Conservation (phyloP, 2,797 vertebrate species). For the Clamator glandarius region DNA sequence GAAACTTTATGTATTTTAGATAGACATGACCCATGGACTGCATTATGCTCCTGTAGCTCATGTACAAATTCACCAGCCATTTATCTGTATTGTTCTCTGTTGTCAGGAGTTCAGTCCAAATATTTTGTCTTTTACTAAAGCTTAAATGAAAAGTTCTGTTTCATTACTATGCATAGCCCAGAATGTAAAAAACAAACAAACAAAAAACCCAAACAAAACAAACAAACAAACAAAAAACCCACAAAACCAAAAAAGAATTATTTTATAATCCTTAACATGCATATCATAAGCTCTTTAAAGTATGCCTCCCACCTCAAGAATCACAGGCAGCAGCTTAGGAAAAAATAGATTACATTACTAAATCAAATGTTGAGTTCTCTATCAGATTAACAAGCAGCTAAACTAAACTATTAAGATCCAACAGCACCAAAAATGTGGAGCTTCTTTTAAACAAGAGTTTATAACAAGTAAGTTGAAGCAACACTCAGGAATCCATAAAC, state of each 20-base stretch:
- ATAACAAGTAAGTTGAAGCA: not conserved
- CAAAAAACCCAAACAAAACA: too few species aligned
- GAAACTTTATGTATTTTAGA: not conserved
- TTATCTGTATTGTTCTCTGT: not conserved
- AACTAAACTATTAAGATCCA: not conserved
- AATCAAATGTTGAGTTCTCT: not conserved
- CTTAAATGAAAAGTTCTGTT: not conserved
- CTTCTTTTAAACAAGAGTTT: not conserved
- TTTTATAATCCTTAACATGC: not conserved
- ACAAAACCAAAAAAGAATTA: too few species aligned
- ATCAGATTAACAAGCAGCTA: not conserved
- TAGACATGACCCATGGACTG: not conserved
- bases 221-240: too few species aligned
- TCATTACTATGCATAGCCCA: not conserved
- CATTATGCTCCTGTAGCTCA: not conserved
- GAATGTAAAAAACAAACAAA: not conserved
- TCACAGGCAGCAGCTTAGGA: not conserved
- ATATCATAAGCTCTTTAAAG: not conserved
- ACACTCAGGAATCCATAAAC: not conserved
- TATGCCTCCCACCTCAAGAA: not conserved
- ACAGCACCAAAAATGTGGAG: not conserved
- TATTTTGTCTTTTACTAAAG: not conserved
- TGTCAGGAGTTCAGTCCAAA: not conserved
- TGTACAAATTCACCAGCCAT: rapidly evolving
- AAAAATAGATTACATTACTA: not conserved